Base-by-base conservation (phyloP, 2,888 invertebrate genomes). In the Ceraclea dissimilis region DNA sequence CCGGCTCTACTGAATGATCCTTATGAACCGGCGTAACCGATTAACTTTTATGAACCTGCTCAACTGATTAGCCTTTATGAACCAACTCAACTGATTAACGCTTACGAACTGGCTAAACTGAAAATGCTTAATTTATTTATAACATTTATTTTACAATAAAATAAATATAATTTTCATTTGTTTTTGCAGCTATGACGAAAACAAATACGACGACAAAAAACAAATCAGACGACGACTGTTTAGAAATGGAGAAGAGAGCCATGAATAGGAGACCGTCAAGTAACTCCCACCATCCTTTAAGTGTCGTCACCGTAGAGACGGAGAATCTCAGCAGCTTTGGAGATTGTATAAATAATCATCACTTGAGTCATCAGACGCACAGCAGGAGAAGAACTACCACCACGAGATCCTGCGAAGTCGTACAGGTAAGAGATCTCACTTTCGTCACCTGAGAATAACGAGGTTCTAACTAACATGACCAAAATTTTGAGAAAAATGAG, bases 271-370 rank as follows among this genome's bases (percentile, higher is more conserved):
- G 57, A 16, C 49, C 17, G 16, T 49, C 57, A 2, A 39, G 5
- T 13, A 49, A 19, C 18, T 20, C 18, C 2, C 33, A 49, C 2
- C 20, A 26, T 60, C 75, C 74, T 2, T 74, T 74, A 1, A 75
- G 74, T 54, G 70, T 77, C 53, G 75, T 78, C 51, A 54, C 52
- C 5, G 52, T 49, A 1, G 58, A 47, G 13, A 58, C 55, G 53
- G 60, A 58, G 55, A 47, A 8, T 18, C 71, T 73, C 10, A 74
- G 72, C 1, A 81, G 80, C 63, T 82, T 81, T 65, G 74, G 75
- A 1, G 86, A 85, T 68, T 80, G 81, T 64, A 76, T 83, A 62
- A 80, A 75, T 59, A 80, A 77, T 54, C 81, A 82, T 66, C 83
- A 82, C 65, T 64, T 66, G 16, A 34, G 48, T n/a, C 47, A 57